Base-by-base conservation (phyloP, 2,797 vertebrate species). In the Pachyuromys duprasi region DNA sequence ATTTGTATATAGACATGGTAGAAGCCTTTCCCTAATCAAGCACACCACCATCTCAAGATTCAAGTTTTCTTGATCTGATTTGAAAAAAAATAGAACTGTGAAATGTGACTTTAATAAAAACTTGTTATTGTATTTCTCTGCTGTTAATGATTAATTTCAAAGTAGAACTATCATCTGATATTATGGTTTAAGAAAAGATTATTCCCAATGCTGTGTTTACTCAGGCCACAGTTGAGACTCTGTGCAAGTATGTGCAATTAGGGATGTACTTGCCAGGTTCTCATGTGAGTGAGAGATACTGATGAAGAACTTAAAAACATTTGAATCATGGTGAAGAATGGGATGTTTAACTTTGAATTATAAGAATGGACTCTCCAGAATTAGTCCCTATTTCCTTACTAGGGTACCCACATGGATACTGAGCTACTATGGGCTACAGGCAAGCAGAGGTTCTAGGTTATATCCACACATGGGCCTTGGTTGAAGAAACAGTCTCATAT, bases 21-120 rank as follows among this genome's bases (percentile, higher is more conserved):
- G n/a, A 60, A 39, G 57, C 0, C 14, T 82, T 74, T 87, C 20
- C 28, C 15, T n/a, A n/a, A 31, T 33, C 36, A 82, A 87, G 22
- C 5, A 33, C n/a, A 67, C 78, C 3, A 11, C 65, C 65, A 72
- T 84, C 20, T 91, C 17, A 79, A n/a, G 22, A 91, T 45, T 67
- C 26, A 36, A n/a, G 8, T 70, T 91, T 89, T 86, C 14, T 53
- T 75, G 5, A 84, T 42, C 74, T 89, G n/a, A 26, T 80, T 57
- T 76, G 72, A 80, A 91, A 74, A 83, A 42, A 81, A 60, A 79
- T 3, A 72, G 63, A 62, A 2, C 24, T 55, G 3, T 87, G 65
- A 91, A 75, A 81, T 95, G 78, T 63, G 42, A 78, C 36, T 89
- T 84, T 91, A 93, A 91, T 93, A 91, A 80, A 95, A 95, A 49